These are phyloP conservation scores for Microctonus hyperodae DNA, from an alignment of 2,888 invertebrate species.

Conservation along the genomic window DNA sequence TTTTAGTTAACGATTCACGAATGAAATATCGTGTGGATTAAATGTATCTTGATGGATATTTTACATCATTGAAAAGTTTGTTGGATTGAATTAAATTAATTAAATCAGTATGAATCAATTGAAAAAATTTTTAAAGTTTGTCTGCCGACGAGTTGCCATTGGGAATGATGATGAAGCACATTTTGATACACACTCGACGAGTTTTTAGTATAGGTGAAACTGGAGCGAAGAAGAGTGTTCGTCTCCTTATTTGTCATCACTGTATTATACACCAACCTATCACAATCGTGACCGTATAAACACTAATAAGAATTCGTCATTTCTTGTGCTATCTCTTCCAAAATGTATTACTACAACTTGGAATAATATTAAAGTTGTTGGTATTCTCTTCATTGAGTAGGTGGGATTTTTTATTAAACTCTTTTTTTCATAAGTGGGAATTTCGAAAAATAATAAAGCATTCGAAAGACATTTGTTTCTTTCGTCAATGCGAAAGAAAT, in stretches of 20 bases:
- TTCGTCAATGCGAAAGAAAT: not conserved
- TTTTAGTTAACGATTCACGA: conserved; percentile 24
- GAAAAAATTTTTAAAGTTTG: not conserved
- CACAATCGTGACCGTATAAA: conserved; percentile 31
- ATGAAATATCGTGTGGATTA: conserved; percentile 4
- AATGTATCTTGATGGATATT: not conserved
- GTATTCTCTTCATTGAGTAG: not conserved
- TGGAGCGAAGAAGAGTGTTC: conserved; percentile 31
- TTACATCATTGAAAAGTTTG: not conserved
- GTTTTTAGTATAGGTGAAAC: conserved; percentile 40
- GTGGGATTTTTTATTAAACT: not conserved
- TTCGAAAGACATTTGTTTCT: conserved; percentile 3
- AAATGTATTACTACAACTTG: not conserved
- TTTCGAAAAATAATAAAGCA: not conserved
- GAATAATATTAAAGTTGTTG: conserved; percentile 14
- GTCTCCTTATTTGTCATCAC: conserved; percentile 45
- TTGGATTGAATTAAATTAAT: conserved; percentile 6
- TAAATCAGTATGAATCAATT: not conserved
- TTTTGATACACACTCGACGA: conserved; percentile 3
- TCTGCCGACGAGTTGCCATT: not conserved
- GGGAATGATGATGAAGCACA: conserved; percentile 12
- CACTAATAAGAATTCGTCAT: conserved; percentile 42
- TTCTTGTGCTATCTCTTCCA: conserved; percentile 33
- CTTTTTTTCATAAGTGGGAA: not conserved
- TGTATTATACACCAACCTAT: too few relatives aligned